Percentiles rank a stretch among this genome's conserved stretches.
These are phyloP conservation scores for Pentamera pediparva DNA, from an alignment of 53 echinoderm and acorn worm species.

Conservation along the genomic window DNA sequence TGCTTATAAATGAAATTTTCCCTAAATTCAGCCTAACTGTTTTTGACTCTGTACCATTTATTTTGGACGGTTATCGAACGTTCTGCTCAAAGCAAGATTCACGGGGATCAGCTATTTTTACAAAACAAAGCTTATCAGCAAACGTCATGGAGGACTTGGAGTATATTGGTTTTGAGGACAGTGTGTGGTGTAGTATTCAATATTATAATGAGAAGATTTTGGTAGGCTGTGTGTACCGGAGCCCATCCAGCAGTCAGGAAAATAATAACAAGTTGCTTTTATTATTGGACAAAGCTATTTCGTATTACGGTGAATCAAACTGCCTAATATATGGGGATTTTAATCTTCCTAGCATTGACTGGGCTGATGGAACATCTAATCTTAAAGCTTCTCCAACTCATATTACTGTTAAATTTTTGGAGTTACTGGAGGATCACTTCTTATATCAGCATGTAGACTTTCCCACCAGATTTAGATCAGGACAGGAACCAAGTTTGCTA, in stretches of 20 bases:
- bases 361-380: background rate
- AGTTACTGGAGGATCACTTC: background rate
- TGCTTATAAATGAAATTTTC: background rate
- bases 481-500: background rate
- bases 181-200: background rate
- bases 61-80: background rate
- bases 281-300: background rate
- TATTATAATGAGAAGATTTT: background rate
- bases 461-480: background rate
- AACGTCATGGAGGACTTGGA: background rate
- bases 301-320: background rate
- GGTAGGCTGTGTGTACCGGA: background rate
- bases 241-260: background rate
- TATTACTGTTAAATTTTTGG: background rate
- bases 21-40: background rate
- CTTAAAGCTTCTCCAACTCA: background rate
- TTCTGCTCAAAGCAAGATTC: background rate
- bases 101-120: background rate
- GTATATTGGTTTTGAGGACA: background rate
- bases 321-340: background rate
- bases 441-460: background rate
- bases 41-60: background rate
- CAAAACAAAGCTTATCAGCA: background rate
- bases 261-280: background rate
- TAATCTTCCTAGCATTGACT: background rate